Base-by-base conservation (phyloP, 2,113 vertebrate species). In the Phoxinus phoxinus region DNA sequence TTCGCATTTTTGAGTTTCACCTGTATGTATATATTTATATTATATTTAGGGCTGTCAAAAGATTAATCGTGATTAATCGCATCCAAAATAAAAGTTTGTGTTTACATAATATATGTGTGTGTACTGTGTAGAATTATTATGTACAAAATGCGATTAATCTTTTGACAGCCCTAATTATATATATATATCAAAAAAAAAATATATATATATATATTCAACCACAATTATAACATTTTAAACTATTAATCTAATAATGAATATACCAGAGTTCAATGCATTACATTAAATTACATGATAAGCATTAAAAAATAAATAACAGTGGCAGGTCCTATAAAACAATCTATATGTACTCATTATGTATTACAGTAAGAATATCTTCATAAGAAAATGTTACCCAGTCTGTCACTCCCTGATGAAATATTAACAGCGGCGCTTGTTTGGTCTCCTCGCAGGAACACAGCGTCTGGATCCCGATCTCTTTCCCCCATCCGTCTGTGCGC, bases 371-470 rank as follows among this genome's bases (percentile, higher is more conserved):
- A 32, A 67, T 21, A 10, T 8, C 6, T 67, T 69, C 35, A 17
- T 17, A 73, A 21, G 21, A 48, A 30, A 75, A 53, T 19, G 4
- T 56, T 32, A 21, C 17, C 19, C 4, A 12, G 10, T 30, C 25
- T 69, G 37, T 72, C 79, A 25, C 21, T 37, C 8, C 46, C 58
- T 91, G 84, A 87, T 92, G 85, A 92, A 91, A 91, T 90, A 91
- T 92, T 90, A 71, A 91, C 84, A 84, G 72, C 85, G 88, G 86
- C 73, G 21, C 88, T 83, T 76, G 75, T 84, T 86, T 89, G 87
- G 91, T 91, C 61, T 88, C 85, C 63, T 92, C 91, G 89, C 91
- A 88, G 89, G 89, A 93, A 90, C 89, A 91, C 89, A 86, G 84
- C 44, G 83, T 87, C 78, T 87, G 87, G 89, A 86, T 87, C 73